Evolutionary conservation across 2,797 vertebrate species (phyloP), one percentile per base, ranked within the genome.

Genomic region (Sphaeramia orbicularis): DNA sequence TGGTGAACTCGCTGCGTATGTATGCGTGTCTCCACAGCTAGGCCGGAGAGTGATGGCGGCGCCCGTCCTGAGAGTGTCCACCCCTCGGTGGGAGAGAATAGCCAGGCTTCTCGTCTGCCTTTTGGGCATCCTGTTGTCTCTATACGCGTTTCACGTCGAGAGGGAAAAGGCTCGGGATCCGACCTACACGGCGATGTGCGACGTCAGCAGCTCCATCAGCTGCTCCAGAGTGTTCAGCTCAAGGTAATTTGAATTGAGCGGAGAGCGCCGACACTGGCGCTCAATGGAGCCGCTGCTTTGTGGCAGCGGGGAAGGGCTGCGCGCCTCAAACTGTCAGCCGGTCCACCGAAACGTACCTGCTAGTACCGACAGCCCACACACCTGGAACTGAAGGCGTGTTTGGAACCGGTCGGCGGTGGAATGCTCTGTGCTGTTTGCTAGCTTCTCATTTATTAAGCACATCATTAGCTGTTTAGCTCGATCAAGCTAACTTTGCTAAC

Each of bases 51-150:
- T 94, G 96, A 97, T 98, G 97, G 96, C 96, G 96, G 96, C 96
- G 96, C 97, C 97, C 96, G 96, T 98, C 92, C 94, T 99, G 91
- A 96, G 96, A 96, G 97, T 99, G 93, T 97, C 97, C 93, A 98
- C 97, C 95, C 97, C 96, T 94, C 95, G 96, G 87, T 99, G 97
- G 97, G 97, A 98, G 76, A 95, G 96, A 93, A 96, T 95, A 95
- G 96, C 96, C 65, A 91, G 97, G 86, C 95, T 95, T 16, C 92
- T 94, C 2, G 96, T 99, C n/a, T 99, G 98, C 86, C 93, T 96
- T 38, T 73, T 96, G 71, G 97, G 97, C 83, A 95, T 98, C 61
- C 79, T 96, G 76, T 70, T 99, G 19, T 97, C 98, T 45, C 78
- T 99, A 10, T 99, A 97, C 85, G 96, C 97, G 59, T 97, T 96